Percentiles rank a stretch among this genome's conserved stretches.
These are phyloP conservation scores for Cancer borealis DNA, from an alignment of 2,888 invertebrate genomes.

Conservation along the genomic window DNA sequence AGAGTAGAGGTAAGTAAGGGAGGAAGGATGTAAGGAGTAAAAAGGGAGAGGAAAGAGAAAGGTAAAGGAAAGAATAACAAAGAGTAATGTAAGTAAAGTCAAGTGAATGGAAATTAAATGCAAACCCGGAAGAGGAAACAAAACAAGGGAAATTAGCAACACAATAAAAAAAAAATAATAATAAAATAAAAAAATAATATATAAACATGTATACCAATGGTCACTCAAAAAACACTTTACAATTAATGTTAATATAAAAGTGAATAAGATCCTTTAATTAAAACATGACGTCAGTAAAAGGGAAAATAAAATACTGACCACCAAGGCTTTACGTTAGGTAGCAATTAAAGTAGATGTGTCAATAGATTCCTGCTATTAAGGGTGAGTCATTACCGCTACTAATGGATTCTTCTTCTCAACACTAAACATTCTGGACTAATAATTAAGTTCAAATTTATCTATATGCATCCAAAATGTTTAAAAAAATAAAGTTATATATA, in stretches of 20 bases:
- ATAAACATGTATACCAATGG: neutral
- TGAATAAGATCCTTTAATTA: constrained; percentile 31
- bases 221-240: constrained; percentile 14
- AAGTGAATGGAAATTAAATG: neutral
- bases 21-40: neutral
- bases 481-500: neutral
- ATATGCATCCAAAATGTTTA: neutral
- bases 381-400: neutral
- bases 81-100: neutral
- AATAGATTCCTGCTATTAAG: neutral
- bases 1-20: too few species aligned
- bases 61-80: neutral
- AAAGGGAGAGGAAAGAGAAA: neutral
- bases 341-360: constrained; percentile 33
- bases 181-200: neutral
- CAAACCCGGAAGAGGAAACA: neutral
- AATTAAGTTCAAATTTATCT: neutral
- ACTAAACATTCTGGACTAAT: neutral
- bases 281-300: constrained; percentile 25
- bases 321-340: constrained; percentile 38
- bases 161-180: neutral
- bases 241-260: constrained; percentile 27
- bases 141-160: neutral
- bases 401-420: neutral
- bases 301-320: constrained; percentile 28